phyloP scores from a whole-genome alignment of 92 coral and sea anemone genomes.

The Epizoanthus illoricatus region DNA sequence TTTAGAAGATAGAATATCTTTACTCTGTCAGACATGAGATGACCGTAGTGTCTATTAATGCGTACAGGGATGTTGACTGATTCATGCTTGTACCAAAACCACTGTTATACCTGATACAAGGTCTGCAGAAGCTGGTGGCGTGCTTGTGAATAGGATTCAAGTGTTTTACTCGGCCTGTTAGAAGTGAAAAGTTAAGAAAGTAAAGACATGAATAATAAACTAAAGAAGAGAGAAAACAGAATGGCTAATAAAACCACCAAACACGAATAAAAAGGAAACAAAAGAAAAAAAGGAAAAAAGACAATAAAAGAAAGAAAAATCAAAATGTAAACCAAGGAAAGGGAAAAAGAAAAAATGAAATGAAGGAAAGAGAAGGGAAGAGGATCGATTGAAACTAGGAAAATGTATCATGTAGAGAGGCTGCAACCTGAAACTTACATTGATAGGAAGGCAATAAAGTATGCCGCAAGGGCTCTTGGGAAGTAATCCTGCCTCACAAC shows the following conservation, averaged over 20 bases:
- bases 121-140: constrained; percentile 73
- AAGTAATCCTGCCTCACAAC: constrained; percentile 89
- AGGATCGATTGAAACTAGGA: neutral
- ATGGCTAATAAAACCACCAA: neutral
- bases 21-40: too few species aligned
- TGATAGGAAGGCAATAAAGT: constrained; percentile 84
- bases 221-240: neutral
- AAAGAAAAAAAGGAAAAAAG: neutral
- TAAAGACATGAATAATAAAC: neutral
- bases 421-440: constrained; percentile 55
- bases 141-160: constrained; percentile 53
- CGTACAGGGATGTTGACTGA: neutral
- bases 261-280: neutral
- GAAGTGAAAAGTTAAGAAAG: neutral
- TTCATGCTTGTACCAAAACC: neutral
- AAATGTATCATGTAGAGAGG: too few species aligned
- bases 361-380: neutral
- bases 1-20: too few species aligned
- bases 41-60: neutral
- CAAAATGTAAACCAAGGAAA: neutral
- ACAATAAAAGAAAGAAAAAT: neutral
- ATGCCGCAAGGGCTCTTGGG: constrained; percentile 75
- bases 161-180: constrained; percentile 60
- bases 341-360: neutral
- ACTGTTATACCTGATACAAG: constrained; percentile 64